These are phyloP conservation scores for Trissolcus japonicus DNA, from an alignment of 2,888 invertebrate genomes.

Conservation along the genomic window DNA sequence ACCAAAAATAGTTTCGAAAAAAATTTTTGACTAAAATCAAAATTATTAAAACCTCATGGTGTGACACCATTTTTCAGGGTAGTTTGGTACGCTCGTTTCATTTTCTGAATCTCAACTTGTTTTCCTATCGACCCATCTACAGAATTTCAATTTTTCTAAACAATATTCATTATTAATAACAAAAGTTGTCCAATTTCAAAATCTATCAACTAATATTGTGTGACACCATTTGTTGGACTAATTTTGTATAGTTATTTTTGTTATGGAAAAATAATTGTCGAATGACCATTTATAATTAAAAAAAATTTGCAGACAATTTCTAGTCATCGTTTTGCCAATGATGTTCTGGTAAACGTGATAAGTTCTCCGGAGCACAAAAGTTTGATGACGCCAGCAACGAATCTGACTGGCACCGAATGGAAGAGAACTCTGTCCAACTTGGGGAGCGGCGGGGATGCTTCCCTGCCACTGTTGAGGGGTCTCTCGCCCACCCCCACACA, in stretches of 20 bases:
- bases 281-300: not conserved
- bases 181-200: not conserved
- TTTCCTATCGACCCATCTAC: too few species aligned
- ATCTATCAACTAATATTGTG: too few species aligned
- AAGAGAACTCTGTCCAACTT: constrained; percentile 62
- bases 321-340: constrained; percentile 68
- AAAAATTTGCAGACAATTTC: constrained; percentile 61
- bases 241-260: too few species aligned
- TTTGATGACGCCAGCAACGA: constrained; percentile 73
- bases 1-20: not conserved
- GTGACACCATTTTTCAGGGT: too few species aligned
- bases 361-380: constrained; percentile 73
- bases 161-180: too few species aligned
- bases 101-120: too few species aligned
- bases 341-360: constrained; percentile 71
- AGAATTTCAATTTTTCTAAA: too few species aligned
- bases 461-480: constrained; percentile 79
- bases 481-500: constrained; percentile 73
- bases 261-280: too few species aligned
- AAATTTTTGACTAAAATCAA: too few species aligned
- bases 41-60: too few species aligned
- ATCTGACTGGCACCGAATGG: constrained; percentile 71
- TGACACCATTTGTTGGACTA: too few species aligned
- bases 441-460: constrained; percentile 73
- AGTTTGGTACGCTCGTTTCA: too few species aligned